Conservation (phyloP, 2,888 invertebrate species). For the Macaria notata region DNA sequence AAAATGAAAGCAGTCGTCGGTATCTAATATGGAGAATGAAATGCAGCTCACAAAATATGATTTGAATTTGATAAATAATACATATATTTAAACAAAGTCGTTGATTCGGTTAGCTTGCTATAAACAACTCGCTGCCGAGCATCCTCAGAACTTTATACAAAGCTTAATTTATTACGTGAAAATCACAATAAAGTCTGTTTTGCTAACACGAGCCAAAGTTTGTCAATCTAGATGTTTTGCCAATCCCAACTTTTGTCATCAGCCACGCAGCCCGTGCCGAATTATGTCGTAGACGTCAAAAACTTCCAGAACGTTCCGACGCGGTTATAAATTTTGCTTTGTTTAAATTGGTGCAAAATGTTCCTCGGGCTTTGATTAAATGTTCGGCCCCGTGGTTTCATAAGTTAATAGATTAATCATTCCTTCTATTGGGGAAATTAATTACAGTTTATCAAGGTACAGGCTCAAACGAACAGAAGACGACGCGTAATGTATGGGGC, state of each 20-base stretch:
- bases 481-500: too few species aligned
- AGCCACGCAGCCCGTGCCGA: constrained; percentile 29
- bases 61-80: too few species aligned
- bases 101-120: not conserved
- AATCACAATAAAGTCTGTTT: constrained; percentile 20
- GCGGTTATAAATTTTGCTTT: constrained; percentile 24
- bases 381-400: constrained; percentile 4
- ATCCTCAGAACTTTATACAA: constrained; percentile 2
- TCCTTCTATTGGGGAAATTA: not conserved
- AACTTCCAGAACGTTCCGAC: constrained; percentile 23
- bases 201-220: constrained; percentile 25
- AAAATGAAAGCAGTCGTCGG: too few species aligned
- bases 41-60: too few species aligned
- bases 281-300: constrained; percentile 28
- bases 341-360: constrained; percentile 17
- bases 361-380: constrained; percentile 4
- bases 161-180: constrained; percentile 18
- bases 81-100: too few species aligned
- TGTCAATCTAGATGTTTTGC: constrained; percentile 34
- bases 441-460: too few species aligned
- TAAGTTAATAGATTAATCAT: constrained; percentile 3
- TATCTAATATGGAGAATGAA: too few species aligned
- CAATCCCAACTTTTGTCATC: constrained; percentile 55
- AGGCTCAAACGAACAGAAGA: too few species aligned
- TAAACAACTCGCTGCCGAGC: constrained; percentile 1